A percentile compares a stretch with the other conserved stretches of the same genome.
These are phyloP conservation scores for Collichthys lucidus DNA, from an alignment of 2,113 vertebrate genomes.

Conservation along the genomic window DNA sequence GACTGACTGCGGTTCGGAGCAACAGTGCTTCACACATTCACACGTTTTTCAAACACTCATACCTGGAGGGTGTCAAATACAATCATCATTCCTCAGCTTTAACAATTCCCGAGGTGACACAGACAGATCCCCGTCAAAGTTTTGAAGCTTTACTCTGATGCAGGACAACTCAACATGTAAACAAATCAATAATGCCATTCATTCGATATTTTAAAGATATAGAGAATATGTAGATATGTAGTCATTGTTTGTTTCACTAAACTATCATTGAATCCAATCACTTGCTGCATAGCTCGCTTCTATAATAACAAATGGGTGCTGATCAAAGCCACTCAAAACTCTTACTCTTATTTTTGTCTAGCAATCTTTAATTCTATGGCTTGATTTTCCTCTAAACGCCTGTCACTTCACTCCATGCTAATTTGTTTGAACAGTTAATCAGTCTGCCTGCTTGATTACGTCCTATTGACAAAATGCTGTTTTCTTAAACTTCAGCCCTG, in stretches of 20 bases:
- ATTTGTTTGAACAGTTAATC: too few relatives aligned
- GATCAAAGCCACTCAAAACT: background rate
- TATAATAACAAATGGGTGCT: background rate
- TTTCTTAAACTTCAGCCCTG: too few relatives aligned
- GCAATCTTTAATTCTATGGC: background rate
- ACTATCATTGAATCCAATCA: background rate
- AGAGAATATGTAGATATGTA: too few relatives aligned
- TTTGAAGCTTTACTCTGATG: background rate
- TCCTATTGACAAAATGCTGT: too few relatives aligned
- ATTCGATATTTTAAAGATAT: background rate
- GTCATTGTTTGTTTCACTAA: too few relatives aligned
- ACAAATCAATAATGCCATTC: background rate
- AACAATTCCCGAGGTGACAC: background rate
- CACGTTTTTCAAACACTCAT: background rate
- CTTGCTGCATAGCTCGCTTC: too few relatives aligned
- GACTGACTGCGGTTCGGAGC: background rate
- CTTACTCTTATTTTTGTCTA: background rate
- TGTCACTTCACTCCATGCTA: too few relatives aligned
- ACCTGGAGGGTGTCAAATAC: background rate
- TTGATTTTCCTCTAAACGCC: background rate
- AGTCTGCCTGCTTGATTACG: too few relatives aligned
- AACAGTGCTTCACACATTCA: constrained; percentile 7
- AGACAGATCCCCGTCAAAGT: background rate
- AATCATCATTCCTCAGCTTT: background rate
- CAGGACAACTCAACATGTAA: background rate